Evolutionary conservation across 2,888 invertebrate genomes (phyloP).

Genomic region (Drosophila austrosaltans): DNA sequence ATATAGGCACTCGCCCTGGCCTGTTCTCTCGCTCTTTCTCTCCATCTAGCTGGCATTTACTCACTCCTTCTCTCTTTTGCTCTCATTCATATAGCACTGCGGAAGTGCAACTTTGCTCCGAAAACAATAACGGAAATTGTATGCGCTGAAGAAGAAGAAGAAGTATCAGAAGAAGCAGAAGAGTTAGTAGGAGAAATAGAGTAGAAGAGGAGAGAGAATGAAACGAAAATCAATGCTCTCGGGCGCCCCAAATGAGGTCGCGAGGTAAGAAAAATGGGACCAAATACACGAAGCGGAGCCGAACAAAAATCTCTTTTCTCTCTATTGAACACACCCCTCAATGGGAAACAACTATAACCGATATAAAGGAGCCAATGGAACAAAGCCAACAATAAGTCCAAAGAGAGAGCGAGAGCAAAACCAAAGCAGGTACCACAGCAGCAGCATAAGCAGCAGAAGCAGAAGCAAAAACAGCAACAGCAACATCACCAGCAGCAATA

Average conservation of each 20-base stretch:
- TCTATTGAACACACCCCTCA: constrained; percentile 80
- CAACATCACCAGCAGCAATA: constrained; percentile 28
- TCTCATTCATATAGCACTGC: constrained; percentile 27
- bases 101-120: constrained; percentile 70
- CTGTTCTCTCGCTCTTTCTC: not conserved
- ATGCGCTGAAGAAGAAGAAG: constrained; percentile 38
- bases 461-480: constrained; percentile 4
- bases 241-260: constrained; percentile 62
- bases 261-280: constrained; percentile 56
- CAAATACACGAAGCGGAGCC: constrained; percentile 72
- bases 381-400: constrained; percentile 67
- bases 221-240: constrained; percentile 61
- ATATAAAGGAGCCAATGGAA: constrained; percentile 79
- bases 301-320: constrained; percentile 53
- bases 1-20: constrained; percentile 1
- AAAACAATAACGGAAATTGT: constrained; percentile 78
- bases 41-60: not conserved
- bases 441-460: constrained; percentile 30
- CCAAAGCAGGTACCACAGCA: constrained; percentile 43
- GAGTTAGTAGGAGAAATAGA: constrained; percentile 10
- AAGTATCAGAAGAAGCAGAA: not conserved
- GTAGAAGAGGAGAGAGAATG: constrained; percentile 37
- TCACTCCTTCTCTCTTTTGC: not conserved
- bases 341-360: constrained; percentile 78
- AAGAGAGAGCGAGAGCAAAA: constrained; percentile 46